These are phyloP conservation scores for human (Homo sapiens) DNA, from an alignment of 2,113 vertebrate species.

Conservation along the genomic window GRCh38 chr4:155017501-155018000, in stretches of 20 bases:
- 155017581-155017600: neutral
- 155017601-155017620: neutral
- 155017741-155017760: neutral
- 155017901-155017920: neutral
- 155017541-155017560: neutral
- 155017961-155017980: neutral
- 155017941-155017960: neutral
- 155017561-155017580: neutral
- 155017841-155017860: neutral
- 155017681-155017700: neutral
- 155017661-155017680: neutral
- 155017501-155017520: neutral
- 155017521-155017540: neutral
- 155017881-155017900: neutral
- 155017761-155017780: neutral
- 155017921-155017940: neutral
- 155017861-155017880: neutral
- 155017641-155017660: neutral
- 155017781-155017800: neutral
- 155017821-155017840: neutral
- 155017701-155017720: neutral
- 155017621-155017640: neutral
- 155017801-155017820: neutral
- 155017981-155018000: neutral
- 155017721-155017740: neutral